phyloP scores from a whole-genome alignment of 2,113 vertebrate genomes.

The Sylvietta virens region DNA sequence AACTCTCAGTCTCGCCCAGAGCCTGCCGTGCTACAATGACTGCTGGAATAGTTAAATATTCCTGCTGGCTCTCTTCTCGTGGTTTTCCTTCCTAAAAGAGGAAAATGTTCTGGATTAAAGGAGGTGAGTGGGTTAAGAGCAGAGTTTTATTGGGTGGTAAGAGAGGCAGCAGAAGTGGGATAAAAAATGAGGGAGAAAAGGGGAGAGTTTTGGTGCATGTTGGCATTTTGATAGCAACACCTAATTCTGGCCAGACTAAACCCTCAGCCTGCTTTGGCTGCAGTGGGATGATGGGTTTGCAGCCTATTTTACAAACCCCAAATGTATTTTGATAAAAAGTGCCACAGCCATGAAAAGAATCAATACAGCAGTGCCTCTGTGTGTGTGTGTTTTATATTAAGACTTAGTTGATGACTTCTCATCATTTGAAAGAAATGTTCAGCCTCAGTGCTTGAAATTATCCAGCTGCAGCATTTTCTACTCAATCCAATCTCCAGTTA shows the following conservation, averaged over 20 bases:
- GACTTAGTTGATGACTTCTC: constrained; percentile 57
- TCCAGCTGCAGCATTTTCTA: constrained; percentile 53
- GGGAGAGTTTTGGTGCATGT: neutral
- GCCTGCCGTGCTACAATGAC: neutral
- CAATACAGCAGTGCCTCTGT: neutral
- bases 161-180: neutral
- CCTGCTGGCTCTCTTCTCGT: neutral
- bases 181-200: neutral
- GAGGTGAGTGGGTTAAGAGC: neutral
- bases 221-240: neutral
- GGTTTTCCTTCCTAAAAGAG: neutral
- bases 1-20: neutral
- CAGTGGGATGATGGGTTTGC: neutral
- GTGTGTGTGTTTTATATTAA: constrained; percentile 31
- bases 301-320: neutral
- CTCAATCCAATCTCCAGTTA: constrained; percentile 66
- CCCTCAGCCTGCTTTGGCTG: neutral
- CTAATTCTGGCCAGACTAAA: neutral
- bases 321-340: neutral
- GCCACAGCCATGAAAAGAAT: neutral
- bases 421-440: constrained; percentile 57
- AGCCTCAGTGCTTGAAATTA: constrained; percentile 56
- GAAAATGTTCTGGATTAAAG: neutral
- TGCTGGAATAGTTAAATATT: neutral
- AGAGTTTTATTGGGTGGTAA: neutral